Evolutionary conservation across 1,140 invertebrate genomes (phyloP).

Genomic region (Drosophila carrolli): DNA sequence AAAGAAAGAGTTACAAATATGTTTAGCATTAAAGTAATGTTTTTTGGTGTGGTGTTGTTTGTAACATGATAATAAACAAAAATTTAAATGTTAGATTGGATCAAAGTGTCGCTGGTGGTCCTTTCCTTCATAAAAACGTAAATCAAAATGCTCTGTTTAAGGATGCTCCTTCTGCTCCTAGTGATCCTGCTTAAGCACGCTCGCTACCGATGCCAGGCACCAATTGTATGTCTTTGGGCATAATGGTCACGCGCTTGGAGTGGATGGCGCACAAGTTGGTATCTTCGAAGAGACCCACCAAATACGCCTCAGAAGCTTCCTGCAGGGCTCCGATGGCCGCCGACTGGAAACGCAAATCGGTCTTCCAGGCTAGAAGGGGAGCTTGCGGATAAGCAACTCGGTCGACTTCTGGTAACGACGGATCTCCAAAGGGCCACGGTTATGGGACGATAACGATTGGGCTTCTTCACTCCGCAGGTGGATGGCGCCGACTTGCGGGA

Average conservation of each 20-base stretch:
- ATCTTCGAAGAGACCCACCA: constrained; percentile 94
- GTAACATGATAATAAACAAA: constrained; percentile 14
- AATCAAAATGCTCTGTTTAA: constrained; percentile 10
- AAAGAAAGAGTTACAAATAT: constrained; percentile 44
- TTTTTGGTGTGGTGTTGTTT: constrained; percentile 3
- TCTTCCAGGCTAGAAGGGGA: constrained; percentile 96
- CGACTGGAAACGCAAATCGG: constrained; percentile 92
- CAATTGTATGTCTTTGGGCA: constrained; percentile 96
- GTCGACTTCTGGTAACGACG: constrained; percentile 94
- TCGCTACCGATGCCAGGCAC: constrained; percentile 92
- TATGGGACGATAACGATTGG: constrained; percentile 91
- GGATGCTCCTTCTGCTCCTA: not conserved
- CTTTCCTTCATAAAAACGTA: not conserved
- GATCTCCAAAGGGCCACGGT: constrained; percentile 95
- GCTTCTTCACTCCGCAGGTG: constrained; percentile 92
- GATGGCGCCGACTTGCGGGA: constrained; percentile 90
- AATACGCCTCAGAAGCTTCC: constrained; percentile 94
- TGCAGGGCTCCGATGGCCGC: constrained; percentile 90
- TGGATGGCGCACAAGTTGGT: constrained; percentile 95
- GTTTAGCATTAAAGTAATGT: constrained; percentile 49
- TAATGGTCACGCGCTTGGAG: constrained; percentile 96
- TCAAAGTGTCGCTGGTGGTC: constrained; percentile 2
- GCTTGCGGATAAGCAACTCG: constrained; percentile 92
- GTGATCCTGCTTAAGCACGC: constrained; percentile 86
- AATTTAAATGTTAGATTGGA: constrained; percentile 31